Percentiles rank a stretch among this genome's conserved stretches.
These are phyloP conservation scores for Chelidonichthys spinosus DNA, from an alignment of 2,797 vertebrate species.

Conservation along the genomic window DNA sequence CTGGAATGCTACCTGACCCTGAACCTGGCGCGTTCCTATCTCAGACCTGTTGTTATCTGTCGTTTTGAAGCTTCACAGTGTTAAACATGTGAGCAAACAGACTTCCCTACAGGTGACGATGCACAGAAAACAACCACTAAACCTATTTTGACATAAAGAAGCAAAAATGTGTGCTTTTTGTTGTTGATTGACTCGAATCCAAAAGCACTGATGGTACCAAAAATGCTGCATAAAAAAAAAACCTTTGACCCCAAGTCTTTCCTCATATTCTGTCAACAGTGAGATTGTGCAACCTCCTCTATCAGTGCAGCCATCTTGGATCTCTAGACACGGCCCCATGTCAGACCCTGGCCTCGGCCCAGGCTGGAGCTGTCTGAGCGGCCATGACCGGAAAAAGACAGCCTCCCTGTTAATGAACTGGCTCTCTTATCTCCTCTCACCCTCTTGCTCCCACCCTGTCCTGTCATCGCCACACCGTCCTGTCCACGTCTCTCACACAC, in stretches of 20 bases:
- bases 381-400: slow-evolving; percentile 35
- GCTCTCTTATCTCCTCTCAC: slow-evolving; percentile 59
- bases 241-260: slow-evolving; percentile 47
- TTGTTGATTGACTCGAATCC: background rate
- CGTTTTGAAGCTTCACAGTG: slow-evolving; percentile 36
- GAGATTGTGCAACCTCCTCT: slow-evolving; percentile 65
- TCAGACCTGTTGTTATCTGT: slow-evolving; percentile 15
- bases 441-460: slow-evolving; percentile 29
- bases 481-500: slow-evolving; percentile 53
- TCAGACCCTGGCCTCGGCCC: slow-evolving; percentile 38
- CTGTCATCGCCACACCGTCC: slow-evolving; percentile 71
- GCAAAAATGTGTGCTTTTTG: background rate
- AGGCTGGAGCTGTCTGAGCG: slow-evolving; percentile 29
- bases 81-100: slow-evolving; percentile 15
- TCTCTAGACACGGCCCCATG: slow-evolving; percentile 42
- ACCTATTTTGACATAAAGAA: background rate
- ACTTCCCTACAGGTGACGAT: slow-evolving; percentile 13
- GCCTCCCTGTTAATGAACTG: slow-evolving; percentile 28
- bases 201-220: background rate
- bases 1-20: slow-evolving; percentile 34
- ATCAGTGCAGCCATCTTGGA: slow-evolving; percentile 58
- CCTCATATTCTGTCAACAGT: slow-evolving; percentile 58
- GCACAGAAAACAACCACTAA: background rate
- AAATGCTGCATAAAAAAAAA: background rate
- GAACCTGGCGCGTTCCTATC: slow-evolving; percentile 9